Evolutionary conservation across 2,113 vertebrate species (phyloP).

Genomic region (Delphinapterus leucas): DNA sequence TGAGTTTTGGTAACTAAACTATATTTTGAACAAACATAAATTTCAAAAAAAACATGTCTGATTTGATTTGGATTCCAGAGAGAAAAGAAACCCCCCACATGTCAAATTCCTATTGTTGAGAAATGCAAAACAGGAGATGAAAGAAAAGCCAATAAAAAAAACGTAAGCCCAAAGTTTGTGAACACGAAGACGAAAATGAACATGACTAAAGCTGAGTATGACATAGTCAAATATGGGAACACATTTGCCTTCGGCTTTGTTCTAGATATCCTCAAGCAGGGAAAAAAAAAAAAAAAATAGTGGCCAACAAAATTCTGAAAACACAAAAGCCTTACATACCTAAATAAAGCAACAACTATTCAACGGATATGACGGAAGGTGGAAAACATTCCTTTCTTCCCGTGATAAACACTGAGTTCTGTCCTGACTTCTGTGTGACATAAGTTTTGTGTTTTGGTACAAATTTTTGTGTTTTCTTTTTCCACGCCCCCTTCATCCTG

Average conservation of each 20-base stretch:
- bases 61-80: conserved; percentile 22
- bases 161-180: not conserved
- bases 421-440: not conserved
- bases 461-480: not conserved
- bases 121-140: not conserved
- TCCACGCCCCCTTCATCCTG: not conserved
- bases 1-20: conserved; percentile 26
- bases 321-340: not conserved
- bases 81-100: not conserved
- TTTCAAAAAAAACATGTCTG: conserved; percentile 45
- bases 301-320: not conserved
- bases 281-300: not conserved
- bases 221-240: not conserved
- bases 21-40: conserved; percentile 27
- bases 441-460: not conserved
- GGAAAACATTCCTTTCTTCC: not conserved
- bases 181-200: conserved; percentile 15
- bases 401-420: not conserved
- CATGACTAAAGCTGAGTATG: not conserved
- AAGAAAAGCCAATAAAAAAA: conserved; percentile 19
- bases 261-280: not conserved
- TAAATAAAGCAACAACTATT: not conserved
- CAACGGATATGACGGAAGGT: not conserved
- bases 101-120: not conserved
- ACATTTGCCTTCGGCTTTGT: not conserved